Conservation (phyloP, 2,888 invertebrate genomes). For the Salpingus planirostris region DNA sequence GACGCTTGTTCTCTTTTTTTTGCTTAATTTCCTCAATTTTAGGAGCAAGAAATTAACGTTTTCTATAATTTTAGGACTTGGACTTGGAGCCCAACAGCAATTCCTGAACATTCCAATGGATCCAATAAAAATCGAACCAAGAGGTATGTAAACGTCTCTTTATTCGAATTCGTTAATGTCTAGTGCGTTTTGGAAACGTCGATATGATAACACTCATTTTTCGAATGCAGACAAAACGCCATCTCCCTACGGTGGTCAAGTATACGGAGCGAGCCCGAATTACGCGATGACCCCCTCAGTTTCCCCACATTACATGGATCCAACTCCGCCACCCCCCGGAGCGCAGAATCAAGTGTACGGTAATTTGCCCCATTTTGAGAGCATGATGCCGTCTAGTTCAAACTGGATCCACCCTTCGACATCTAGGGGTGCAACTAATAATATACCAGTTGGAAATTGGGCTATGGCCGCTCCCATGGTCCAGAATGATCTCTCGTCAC, state of each 20-base stretch:
- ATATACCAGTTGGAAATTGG: no score
- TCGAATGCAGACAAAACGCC: conserved; percentile 32
- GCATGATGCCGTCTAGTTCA: background rate
- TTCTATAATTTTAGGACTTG: no score
- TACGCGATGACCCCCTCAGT: conserved; percentile 10
- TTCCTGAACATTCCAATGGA: conserved; percentile 24
- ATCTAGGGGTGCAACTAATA: no score
- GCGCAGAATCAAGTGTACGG: no score
- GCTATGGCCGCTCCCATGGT: no score
- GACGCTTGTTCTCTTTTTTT: conserved; percentile 1
- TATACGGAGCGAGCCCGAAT: conserved; percentile 15
- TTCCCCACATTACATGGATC: conserved; percentile 12
- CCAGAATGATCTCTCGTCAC: no score
- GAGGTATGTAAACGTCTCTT: conserved; percentile 29
- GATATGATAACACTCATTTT: no score
- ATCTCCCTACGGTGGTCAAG: conserved; percentile 25
- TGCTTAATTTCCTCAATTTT: conserved; percentile 1
- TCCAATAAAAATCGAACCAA: conserved; percentile 36
- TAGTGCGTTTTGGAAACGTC: no score
- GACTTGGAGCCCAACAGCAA: no score
- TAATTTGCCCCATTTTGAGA: background rate
- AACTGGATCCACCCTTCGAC: background rate
- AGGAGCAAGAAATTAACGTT: background rate
- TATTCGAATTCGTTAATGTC: no score
- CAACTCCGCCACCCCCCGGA: conserved; percentile 3